Percentiles rank a stretch among this genome's conserved stretches.
Conservation (phyloP, 2,113 vertebrate genomes). For the Apus apus region DNA sequence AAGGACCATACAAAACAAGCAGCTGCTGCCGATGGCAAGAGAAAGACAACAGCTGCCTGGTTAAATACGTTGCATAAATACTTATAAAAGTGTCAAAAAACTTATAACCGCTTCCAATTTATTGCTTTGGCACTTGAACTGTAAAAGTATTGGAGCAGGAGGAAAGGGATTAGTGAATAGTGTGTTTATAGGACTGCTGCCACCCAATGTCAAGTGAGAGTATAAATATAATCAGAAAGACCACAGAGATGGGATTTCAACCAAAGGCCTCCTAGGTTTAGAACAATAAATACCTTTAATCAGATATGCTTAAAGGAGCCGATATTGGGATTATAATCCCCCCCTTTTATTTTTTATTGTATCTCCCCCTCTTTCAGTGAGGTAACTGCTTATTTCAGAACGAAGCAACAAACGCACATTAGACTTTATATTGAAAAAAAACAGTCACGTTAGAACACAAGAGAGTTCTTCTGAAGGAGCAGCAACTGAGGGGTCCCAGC, state of each 20-base stretch:
- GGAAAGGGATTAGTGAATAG: conserved; percentile 40
- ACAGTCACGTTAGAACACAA: fast-evolving
- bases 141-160: background rate
- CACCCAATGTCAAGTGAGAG: conserved; percentile 66
- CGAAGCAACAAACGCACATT: fast-evolving
- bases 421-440: background rate
- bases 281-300: conserved; percentile 70
- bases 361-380: background rate
- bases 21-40: background rate
- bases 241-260: conserved; percentile 65
- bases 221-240: conserved; percentile 68
- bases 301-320: conserved; percentile 42
- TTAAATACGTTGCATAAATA: conserved; percentile 41
- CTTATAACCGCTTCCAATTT: background rate
- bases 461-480: background rate
- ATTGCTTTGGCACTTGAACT: conserved; percentile 58
- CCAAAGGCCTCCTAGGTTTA: conserved; percentile 67
- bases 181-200: conserved; percentile 67
- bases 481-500: background rate
- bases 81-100: conserved; percentile 34
- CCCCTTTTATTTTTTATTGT: too few relatives aligned
- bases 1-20: background rate
- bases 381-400: background rate
- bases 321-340: background rate
- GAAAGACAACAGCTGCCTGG: conserved; percentile 13